Percentiles rank a stretch among this genome's conserved stretches.
These are phyloP conservation scores for Trachymyrmex septentrionalis DNA, from an alignment of 1,140 invertebrate species.

Conservation along the genomic window DNA sequence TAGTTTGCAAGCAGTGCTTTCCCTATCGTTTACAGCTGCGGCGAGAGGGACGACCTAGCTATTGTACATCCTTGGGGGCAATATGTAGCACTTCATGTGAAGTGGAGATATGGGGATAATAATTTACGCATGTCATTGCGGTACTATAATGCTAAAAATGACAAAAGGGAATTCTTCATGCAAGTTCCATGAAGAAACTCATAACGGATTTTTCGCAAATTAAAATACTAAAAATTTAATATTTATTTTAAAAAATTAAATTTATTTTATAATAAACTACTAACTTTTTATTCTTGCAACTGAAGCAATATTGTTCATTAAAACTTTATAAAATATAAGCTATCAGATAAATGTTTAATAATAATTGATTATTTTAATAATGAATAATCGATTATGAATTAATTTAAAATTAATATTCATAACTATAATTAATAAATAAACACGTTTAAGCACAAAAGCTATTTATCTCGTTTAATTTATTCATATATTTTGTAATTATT, in stretches of 20 bases:
- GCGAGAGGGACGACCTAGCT: background rate
- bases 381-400: background rate
- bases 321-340: background rate
- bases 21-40: constrained; percentile 39
- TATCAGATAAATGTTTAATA: background rate
- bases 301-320: background rate
- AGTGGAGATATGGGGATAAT: constrained; percentile 43
- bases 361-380: background rate
- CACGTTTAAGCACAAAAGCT: background rate
- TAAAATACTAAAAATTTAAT: background rate
- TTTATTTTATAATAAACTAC: background rate
- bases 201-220: background rate
- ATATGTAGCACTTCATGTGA: constrained; percentile 25
- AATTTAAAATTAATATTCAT: constrained; percentile 2
- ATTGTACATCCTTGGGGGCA: constrained; percentile 33
- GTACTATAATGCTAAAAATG: background rate
- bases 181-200: background rate
- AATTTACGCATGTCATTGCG: constrained; percentile 27
- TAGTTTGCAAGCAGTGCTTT: constrained; percentile 53
- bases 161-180: background rate
- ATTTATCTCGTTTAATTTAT: background rate
- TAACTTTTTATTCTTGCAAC: background rate
- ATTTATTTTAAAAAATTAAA: too few species aligned
- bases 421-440: background rate
- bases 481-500: constrained; percentile 8